Conservation (phyloP, 2,888 invertebrate genomes). For the Bhutanitis thaidina region DNA sequence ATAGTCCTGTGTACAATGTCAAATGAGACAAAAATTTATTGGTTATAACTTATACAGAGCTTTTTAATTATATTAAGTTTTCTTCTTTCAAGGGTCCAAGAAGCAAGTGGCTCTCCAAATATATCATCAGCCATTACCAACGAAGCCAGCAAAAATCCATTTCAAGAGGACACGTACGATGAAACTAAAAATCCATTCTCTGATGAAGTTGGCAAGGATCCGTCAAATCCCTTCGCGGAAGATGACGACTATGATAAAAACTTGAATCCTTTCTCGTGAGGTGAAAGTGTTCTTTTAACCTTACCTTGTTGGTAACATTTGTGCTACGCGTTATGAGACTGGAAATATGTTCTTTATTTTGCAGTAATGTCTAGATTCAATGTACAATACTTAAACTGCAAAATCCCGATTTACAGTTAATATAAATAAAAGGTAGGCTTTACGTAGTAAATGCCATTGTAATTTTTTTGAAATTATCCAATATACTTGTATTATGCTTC, state of each 20-base stretch:
- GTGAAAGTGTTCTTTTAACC: no score
- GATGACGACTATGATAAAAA: constrained; percentile 86
- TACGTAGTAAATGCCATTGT: no score
- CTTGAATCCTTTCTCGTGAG: constrained; percentile 85
- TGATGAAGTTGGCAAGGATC: constrained; percentile 68
- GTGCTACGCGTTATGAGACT: background rate
- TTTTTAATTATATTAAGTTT: no score
- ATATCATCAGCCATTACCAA: constrained; percentile 45
- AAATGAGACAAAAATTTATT: no score
- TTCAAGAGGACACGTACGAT: constrained; percentile 75
- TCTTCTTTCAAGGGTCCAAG: background rate
- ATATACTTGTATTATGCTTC: no score
- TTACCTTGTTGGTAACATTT: background rate
- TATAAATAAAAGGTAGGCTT: no score
- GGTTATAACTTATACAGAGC: no score
- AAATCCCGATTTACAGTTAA: no score
- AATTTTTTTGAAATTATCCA: no score
- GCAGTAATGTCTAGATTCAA: no score
- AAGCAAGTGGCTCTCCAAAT: constrained; percentile 34
- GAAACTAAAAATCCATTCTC: constrained; percentile 84
- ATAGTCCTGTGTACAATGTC: no score
- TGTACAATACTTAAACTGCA: no score
- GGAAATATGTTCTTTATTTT: background rate
- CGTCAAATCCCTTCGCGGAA: constrained; percentile 77
- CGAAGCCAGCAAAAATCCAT: constrained; percentile 52